Evolutionary conservation across 2,797 vertebrate genomes (phyloP), one percentile per base, ranked within the genome.

Genomic region (Liasis olivaceus): DNA sequence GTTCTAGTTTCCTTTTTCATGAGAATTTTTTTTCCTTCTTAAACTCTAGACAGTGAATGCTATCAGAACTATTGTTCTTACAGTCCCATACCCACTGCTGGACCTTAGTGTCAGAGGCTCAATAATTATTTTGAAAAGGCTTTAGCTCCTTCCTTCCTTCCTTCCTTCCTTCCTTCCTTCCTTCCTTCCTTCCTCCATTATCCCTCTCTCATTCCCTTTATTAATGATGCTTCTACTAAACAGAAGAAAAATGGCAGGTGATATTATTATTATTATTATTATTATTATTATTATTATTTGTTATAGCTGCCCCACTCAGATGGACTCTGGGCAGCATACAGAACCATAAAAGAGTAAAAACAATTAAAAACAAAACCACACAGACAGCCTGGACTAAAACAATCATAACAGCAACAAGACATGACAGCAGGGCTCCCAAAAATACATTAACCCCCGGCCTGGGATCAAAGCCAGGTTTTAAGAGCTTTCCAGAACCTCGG

Each of bases 191-290:
- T 96, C 94, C 20, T 24, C 36, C 36, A 47, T 72, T 72, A 36
- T 81, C 24, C 1, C 20, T 81, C 72, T 81, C 42, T 47, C 77
- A 47, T 47, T 93, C 60, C 85, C 42, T 81, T 93, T 0, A 0
- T 9, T 17, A 1, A 77, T 92, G n/a, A 86, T 91, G 91, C 85
- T 63, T 11, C 90, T 95, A 85, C 58, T 77, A 66, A 88, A 51
- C 93, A 95, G 64, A 90, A 51, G 89, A 89, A 0, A 0, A 92
- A 15, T 0, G 0, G 3, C 31, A 63, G 51, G 4, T 42, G 42
- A 3, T 66, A 0, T 0, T 0, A 66, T 12, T 47, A 47, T 47
- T 81, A 81, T 47, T 81, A 81, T 81, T 66, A 0, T 15, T 0
- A 66, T 12, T 47, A 47, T 81, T 17, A 17, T 81, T 81, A 22